Evolutionary conservation across 2,888 invertebrate species (phyloP).

Genomic region (Spatulosminthurus flaviceps): DNA sequence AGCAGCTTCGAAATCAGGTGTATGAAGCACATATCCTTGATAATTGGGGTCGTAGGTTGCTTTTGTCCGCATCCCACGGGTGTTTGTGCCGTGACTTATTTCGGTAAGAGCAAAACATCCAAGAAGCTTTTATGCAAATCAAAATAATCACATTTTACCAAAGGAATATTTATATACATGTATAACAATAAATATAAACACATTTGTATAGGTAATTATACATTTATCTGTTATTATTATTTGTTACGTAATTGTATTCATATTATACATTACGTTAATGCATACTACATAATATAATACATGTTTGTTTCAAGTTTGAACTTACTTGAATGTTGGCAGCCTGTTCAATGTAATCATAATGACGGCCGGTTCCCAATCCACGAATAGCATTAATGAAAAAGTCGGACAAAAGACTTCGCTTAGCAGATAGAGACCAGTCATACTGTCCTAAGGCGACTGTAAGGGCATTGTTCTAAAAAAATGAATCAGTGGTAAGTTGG

Average conservation of each 20-base stretch:
- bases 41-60: slow-evolving; percentile 81
- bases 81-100: slow-evolving; percentile 90
- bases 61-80: slow-evolving; percentile 84
- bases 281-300: no score
- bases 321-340: slow-evolving; percentile 65
- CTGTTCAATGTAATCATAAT: slow-evolving; percentile 65
- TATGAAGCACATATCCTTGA: slow-evolving; percentile 77
- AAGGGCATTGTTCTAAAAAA: slow-evolving; percentile 47
- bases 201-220: no score
- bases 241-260: no score
- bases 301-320: no score
- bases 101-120: slow-evolving; percentile 74
- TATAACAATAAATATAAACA: no score
- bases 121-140: no score
- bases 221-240: no score
- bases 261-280: no score
- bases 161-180: no score
- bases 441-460: slow-evolving; percentile 60
- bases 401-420: slow-evolving; percentile 63
- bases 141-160: no score
- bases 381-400: slow-evolving; percentile 66
- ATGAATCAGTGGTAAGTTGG: no score
- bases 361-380: slow-evolving; percentile 66
- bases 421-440: slow-evolving; percentile 60
- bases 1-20: slow-evolving; percentile 80